Evolutionary conservation across 2,113 vertebrate species (phyloP), one percentile per base, ranked within the genome.

Genomic region (Peromyscus californicus): DNA sequence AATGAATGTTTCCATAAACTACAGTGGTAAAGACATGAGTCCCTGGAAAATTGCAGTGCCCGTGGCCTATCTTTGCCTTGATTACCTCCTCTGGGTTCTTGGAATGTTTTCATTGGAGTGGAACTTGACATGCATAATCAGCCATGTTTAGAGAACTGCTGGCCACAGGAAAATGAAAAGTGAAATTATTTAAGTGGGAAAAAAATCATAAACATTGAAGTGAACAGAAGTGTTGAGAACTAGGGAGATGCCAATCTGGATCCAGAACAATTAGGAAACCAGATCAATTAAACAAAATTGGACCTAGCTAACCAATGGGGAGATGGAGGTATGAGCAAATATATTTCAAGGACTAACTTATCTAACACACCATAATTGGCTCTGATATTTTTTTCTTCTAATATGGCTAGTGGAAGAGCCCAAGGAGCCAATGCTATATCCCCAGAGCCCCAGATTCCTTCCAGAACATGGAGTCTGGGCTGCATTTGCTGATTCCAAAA

Each of bases 401-500:
- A 89, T 33, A 24, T 19, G 54, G 51, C 65, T 93, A 61, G 87
- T 86, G 26, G 54, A 89, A 87, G 33, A 16, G 31, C 4, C 93
- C 48, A n/a, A 4, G 11, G 63, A 90, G 57, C 17, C 61, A 82
- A 31, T 21, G 39, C 31, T 29, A 1, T 8, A 7, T 93, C 48
- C 42, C 57, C 89, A 90, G 92, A 84, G 74, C 57, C 45, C 36
- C 31, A 87, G 59, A 93, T 91, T 79, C 57, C 15, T 90, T 26
- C 36, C 39, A 70, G 76, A 90, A 88, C 22, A 67, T 0, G 2
- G 74, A 80, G 36, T 88, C 26, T 45, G 72, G 63, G 15, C 29
- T 74, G 42, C 42, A 91, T 82, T 29, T 92, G 63, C 57, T 65
- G 39, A 87, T 95, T 96, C 92, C 79, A 45, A 63, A 95, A 92